These are phyloP conservation scores for Amiota communis DNA, from an alignment of 2,888 invertebrate genomes.

Conservation along the genomic window DNA sequence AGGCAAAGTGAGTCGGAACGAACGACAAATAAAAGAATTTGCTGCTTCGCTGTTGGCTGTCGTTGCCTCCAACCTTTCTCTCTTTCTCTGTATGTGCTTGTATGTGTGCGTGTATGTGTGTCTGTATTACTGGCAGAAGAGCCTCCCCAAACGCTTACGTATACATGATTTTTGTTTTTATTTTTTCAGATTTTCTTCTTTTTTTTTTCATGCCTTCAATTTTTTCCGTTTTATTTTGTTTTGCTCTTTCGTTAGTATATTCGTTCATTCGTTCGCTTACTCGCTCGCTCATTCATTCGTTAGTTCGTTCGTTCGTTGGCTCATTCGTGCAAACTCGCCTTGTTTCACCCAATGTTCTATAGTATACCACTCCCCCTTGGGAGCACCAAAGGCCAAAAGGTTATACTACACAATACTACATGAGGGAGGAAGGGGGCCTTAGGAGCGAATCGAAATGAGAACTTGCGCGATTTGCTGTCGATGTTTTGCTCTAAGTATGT, in stretches of 20 bases:
- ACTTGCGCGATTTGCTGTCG: constrained; percentile 27
- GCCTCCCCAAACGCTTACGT: constrained; percentile 24
- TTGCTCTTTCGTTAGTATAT: neutral
- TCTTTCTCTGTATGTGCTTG: neutral
- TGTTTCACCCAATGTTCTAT: neutral
- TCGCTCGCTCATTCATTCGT: neutral
- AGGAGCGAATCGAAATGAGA: constrained; percentile 31
- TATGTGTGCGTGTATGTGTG: neutral
- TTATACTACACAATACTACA: neutral
- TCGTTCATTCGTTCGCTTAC: neutral
- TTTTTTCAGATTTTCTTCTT: neutral
- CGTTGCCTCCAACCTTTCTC: neutral
- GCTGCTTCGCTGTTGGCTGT: constrained; percentile 25
- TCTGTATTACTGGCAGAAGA: neutral
- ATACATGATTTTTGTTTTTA: neutral
- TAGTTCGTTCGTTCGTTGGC: neutral
- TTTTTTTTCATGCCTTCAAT: neutral
- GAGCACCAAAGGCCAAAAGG: constrained; percentile 27
- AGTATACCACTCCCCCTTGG: constrained; percentile 9
- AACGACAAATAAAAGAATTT: neutral
- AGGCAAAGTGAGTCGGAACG: neutral
- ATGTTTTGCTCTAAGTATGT: neutral
- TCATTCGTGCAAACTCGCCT: neutral
- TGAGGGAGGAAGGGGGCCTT: constrained; percentile 2
- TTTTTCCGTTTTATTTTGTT: neutral